Base-by-base conservation (phyloP, 2,888 invertebrate genomes). In the Phytoseiulus persimilis region DNA sequence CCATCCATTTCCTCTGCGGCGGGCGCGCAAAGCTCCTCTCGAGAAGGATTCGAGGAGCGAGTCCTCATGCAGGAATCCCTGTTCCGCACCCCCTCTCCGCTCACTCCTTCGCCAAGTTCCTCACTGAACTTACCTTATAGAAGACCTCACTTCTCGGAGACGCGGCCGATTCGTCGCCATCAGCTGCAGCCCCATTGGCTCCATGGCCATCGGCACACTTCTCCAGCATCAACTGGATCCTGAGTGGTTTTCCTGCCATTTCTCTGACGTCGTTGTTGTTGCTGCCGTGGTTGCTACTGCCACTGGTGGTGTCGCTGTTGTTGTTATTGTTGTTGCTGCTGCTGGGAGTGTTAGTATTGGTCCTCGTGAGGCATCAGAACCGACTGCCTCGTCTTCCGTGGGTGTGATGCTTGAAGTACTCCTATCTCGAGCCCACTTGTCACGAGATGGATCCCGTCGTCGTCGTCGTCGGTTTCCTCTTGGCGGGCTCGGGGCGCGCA, bases 201-300 rank as follows among this genome's bases (percentile, higher is more conserved):
- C 45, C 87, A 32, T 87, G 87, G 32, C 87, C 87, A 1, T 87
- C 87, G 32, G 87, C 33, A 39, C 87, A 87, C 33, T 87, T 87
- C 31, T 87, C 87, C 32, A 87, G 33, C 87, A 87, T 87, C 33
- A 87, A 31, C 87, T 87, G 87, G n/a, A 87, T 87, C 87, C 31
- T 87, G 87, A 87, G 87, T 45, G 32, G n/a, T 32, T 87, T 87
- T 32, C 87, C 87, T 11, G 87, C 32, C 87, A 87, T 87, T 87
- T 87, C 84, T 65, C 65, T 23, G 2, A 23, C 65, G 65, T 23
- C 1, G 65, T 65, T 65, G 5, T 65, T 65, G 65, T 65, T 28
- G 65, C 18, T 65, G 65, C 18, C 18, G 65, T 28, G 5, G 14
- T 23, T 28, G 1, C 65, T 28, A 23, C 14, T 18, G 18, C 23